Evolutionary conservation across 2,888 invertebrate species (phyloP).

Genomic region (Dione juno): DNA sequence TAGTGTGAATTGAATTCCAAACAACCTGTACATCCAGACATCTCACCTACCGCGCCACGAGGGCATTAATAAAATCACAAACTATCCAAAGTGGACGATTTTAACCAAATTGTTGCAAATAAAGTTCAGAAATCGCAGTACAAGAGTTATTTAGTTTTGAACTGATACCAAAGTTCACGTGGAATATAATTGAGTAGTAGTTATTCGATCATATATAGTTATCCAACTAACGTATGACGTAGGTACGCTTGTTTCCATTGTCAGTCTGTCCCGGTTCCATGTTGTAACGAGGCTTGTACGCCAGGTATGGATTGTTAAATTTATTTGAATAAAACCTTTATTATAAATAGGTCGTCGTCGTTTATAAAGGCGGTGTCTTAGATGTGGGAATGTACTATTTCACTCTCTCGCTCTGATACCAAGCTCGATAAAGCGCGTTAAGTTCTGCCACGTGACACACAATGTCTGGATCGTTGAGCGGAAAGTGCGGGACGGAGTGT

Average conservation of each 20-base stretch:
- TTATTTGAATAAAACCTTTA: not conserved
- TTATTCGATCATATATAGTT: conserved; percentile 7
- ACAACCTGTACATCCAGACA: no score
- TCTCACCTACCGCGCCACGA: no score
- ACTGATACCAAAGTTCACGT: conserved; percentile 13
- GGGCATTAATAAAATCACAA: not conserved
- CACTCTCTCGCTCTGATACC: no score
- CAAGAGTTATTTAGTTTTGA: not conserved
- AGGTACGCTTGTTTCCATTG: conserved; percentile 23
- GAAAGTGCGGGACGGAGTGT: no score
- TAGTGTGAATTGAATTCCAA: no score
- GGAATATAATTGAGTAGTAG: conserved; percentile 12
- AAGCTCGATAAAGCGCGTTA: no score
- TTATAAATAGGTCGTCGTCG: no score
- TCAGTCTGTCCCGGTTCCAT: conserved; percentile 6
- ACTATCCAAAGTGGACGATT: not conserved
- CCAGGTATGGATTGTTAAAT: not conserved
- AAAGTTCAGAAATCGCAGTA: conserved; percentile 5
- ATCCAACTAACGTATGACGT: not conserved
- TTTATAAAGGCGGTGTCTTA: no score
- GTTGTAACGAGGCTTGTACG: conserved; percentile 13
- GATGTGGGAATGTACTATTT: no score
- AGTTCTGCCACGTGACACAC: no score
- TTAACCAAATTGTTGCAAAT: not conserved
- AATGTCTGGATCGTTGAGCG: no score